Conservation (phyloP, 2,888 invertebrate genomes). For the Trichopoda pennipes region DNA sequence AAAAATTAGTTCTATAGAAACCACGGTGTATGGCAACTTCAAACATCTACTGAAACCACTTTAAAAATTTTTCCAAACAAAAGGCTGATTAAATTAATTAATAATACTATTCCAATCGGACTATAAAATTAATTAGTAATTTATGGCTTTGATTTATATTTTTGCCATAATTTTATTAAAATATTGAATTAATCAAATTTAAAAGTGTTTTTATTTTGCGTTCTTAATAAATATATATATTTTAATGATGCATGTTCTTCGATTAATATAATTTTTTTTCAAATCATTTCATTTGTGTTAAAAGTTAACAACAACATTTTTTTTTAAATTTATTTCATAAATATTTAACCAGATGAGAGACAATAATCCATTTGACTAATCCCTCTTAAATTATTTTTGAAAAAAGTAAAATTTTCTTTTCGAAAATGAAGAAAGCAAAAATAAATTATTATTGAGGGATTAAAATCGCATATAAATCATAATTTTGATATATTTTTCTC, state of each 20-base stretch:
- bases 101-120: conserved; percentile 43
- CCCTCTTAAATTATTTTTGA: conserved; percentile 64
- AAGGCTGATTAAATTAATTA: conserved; percentile 58
- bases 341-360: conserved; percentile 25
- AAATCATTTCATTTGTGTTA: too few relatives aligned
- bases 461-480: conserved; percentile 66
- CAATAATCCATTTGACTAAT: conserved; percentile 59
- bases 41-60: conserved; percentile 12
- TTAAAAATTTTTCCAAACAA: conserved; percentile 29
- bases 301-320: not conserved
- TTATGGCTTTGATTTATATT: conserved; percentile 49
- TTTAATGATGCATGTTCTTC: not conserved
- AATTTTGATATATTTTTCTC: conserved; percentile 48
- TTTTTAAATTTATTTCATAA: conserved; percentile 20
- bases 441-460: conserved; percentile 64
- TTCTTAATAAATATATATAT: conserved; percentile 5
- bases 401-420: conserved; percentile 2
- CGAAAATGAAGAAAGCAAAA: conserved; percentile 22
- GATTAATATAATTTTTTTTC: not conserved
- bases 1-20: not conserved
- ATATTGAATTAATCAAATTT: conserved; percentile 53
- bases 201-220: not conserved
- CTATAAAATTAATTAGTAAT: conserved; percentile 49
- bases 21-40: conserved; percentile 17
- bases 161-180: conserved; percentile 56